Base-by-base conservation (phyloP, 2,888 invertebrate genomes). In the Caenorhabditis sp. region DNA sequence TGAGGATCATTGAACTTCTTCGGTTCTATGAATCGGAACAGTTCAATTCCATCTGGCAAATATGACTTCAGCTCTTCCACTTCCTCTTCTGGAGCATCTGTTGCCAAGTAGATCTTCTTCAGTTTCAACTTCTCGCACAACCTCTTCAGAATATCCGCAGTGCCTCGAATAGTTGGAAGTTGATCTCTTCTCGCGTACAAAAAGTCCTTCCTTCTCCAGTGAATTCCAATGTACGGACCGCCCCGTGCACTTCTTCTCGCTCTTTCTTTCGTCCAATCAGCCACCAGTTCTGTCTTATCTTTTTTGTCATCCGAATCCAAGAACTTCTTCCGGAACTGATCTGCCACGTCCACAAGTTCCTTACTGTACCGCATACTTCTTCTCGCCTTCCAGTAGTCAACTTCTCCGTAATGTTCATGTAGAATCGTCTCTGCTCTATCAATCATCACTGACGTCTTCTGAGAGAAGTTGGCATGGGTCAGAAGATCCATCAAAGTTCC, bases 141-240 rank as follows among this genome's bases (percentile, higher is more conserved):
- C 0, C 62, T 62, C 2, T 80, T 67, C 32, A 85, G 80, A 50
- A 77, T 72, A 22, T 50, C 92, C 0, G 95, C 95, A 0, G 96
- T 95, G 74, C 94, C 94, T 85, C 94, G 92, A n/a, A 97, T 93
- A 9, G 95, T 94, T 15, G 98, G 97, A 5, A 96, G 94, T 69
- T 95, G 94, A 6, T 94, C 94, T 22, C 94, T 93, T 72, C 96
- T 94, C 1, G 95, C 95, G 58, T 94, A 93, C 0, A 96, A 93
- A 92, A 98, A 99, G 93, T 99, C 98, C 82, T 94, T 94, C 69
- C 98, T 93, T 87, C 98, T 94, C 92, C 97, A 94, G 93, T 99
- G 99, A 0, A 95, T 94, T 55, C 95, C 94, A 9, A 98, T 80
- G 92, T 96, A 98, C 0, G 95, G 94, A 0, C 93, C 93, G 20